Conservation (phyloP, 2,888 invertebrate genomes). For the Andricus quercusramuli region DNA sequence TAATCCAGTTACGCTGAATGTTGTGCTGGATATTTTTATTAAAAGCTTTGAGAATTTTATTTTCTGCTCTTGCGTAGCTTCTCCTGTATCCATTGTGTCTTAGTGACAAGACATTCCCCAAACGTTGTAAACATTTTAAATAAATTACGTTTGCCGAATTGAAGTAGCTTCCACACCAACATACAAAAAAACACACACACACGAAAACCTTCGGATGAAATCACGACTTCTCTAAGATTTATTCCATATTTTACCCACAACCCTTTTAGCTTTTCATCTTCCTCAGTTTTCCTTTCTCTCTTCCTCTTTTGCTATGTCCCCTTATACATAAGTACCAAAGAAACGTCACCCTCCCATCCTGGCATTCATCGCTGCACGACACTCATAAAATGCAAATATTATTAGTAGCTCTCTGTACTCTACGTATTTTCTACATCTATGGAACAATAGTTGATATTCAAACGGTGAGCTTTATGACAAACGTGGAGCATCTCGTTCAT, state of each 20-base stretch:
- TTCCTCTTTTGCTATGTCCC: not conserved
- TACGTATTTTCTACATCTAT: conserved; percentile 18
- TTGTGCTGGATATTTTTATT: too few species aligned
- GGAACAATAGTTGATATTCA: conserved; percentile 60
- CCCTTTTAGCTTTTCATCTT: not conserved
- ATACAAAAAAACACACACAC: not conserved
- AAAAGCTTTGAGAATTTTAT: too few species aligned
- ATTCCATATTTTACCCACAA: not conserved
- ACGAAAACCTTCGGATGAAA: not conserved
- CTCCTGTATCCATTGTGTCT: not conserved
- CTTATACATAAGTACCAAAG: not conserved
- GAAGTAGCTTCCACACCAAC: not conserved
- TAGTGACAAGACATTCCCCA: conserved; percentile 1
- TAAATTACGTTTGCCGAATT: conserved; percentile 1
- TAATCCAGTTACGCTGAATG: too few species aligned
- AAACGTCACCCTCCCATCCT: conserved; percentile 7
- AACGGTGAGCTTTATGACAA: conserved; percentile 60
- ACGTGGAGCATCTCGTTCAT: conserved; percentile 24
- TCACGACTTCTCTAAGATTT: conserved; percentile 12
- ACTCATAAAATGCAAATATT: conserved; percentile 66
- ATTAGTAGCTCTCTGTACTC: conserved; percentile 61
- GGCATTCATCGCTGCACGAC: conserved; percentile 35
- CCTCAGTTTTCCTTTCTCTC: not conserved
- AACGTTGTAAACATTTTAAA: conserved; percentile 21
- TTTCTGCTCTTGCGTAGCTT: too few species aligned